Base-by-base conservation (phyloP, 2,888 invertebrate genomes). In the Seira musarum region DNA sequence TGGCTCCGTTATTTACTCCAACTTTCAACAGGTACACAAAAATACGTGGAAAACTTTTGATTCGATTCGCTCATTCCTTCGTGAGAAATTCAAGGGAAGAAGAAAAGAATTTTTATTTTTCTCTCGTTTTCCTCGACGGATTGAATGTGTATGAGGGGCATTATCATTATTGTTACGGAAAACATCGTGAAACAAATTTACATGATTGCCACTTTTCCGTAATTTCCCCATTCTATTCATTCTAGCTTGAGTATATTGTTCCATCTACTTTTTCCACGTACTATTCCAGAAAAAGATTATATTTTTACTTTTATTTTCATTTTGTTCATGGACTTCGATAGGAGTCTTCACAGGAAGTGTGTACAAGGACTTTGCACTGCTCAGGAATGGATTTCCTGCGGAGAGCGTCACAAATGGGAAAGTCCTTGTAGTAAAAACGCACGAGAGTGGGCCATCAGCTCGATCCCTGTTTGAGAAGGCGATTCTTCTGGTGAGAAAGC, bases 1-100 rank as follows among this genome's bases (percentile, higher is more conserved):
- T 95, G 95, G 95, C 89, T 95, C 17, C 89, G 95, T 76, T 95
- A 95, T 88, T 89, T 95, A 60, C 88, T 95, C 64, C 94, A 95
- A 88, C 94, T 95, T 89, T 92, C 92, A 30, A 94, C 94, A 88
- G 94, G 93, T 93, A 87, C 87, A 81, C 30, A 30, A 30, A 30
- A 17, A 5, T 19, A 57, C 17, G 10, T 57, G 57, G 10, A 57
- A 57, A 17, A 57, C 21, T 57, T 30, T 30, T 30, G 3, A 17
- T 8, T 68, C 19, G 22, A 22, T 22, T 53, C 30, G 8, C 30
- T 30, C 30, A 30, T 30, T 30, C 30, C 3, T 30, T 30, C 30
- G 30, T 30, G 30, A 30, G 30, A 17, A 72, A 40, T 24, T 63
- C 6, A 63, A 63, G 22, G 22, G 19, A 25, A 22, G 25, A 8